These are phyloP conservation scores for Pantherophis alleghaniensis DNA, from an alignment of 2,797 vertebrate species.

Conservation along the genomic window DNA sequence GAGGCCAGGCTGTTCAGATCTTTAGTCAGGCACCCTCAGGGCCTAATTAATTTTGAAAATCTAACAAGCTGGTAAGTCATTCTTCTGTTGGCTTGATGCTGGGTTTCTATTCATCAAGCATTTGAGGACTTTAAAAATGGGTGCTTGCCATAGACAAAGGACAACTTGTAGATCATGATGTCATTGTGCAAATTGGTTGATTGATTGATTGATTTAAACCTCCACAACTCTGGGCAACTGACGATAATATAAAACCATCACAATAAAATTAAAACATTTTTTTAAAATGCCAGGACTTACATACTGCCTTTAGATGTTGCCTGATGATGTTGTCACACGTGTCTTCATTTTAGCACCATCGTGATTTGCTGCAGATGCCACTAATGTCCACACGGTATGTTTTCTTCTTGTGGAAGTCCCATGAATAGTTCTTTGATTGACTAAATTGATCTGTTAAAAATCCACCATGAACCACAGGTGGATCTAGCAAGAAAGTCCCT, in stretches of 20 bases:
- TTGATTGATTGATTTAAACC: not conserved
- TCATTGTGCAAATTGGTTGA: not conserved
- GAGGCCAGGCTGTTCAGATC: not conserved
- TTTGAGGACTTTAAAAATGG: not conserved
- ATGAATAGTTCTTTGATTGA: not conserved
- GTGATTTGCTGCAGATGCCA: not conserved
- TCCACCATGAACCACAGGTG: not conserved
- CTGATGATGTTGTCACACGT: not conserved
- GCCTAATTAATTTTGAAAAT: slow-evolving; percentile 13
- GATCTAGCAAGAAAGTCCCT: not conserved
- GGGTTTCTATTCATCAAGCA: not conserved
- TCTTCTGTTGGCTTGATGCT: not conserved
- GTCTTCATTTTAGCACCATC: not conserved
- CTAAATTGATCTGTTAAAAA: not conserved
- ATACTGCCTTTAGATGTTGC: not conserved
- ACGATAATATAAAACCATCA: not conserved
- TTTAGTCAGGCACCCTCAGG: not conserved
- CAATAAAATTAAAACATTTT: not conserved
- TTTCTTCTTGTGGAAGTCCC: not conserved
- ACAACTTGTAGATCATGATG: not conserved
- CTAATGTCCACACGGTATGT: not conserved
- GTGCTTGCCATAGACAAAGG: not conserved
- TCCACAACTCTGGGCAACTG: not conserved
- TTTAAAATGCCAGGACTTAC: not conserved
- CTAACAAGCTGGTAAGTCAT: not conserved